phyloP scores from a whole-genome alignment of 2,113 vertebrate species.

The Paramormyrops kingsleyae region DNA sequence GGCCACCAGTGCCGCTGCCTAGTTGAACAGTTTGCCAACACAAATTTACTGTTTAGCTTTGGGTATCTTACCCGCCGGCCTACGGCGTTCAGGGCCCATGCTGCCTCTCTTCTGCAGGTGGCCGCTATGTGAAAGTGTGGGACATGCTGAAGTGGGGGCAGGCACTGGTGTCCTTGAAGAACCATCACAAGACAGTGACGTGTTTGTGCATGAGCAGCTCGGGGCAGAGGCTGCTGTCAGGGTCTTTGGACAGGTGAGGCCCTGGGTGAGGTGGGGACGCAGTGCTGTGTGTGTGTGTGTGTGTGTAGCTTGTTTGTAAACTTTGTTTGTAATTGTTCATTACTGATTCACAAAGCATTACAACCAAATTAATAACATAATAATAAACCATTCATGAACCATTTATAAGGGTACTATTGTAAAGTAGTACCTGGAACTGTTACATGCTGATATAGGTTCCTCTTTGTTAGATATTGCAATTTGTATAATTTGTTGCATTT shows the following conservation, averaged over 20 bases:
- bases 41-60: not conserved
- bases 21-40: not conserved
- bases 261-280: not conserved
- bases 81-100: not conserved
- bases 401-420: not conserved
- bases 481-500: not conserved
- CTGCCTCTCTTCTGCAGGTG: conserved; percentile 59
- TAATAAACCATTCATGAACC: too few species aligned
- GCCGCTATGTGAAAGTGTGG: conserved; percentile 91
- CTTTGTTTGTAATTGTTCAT: not conserved
- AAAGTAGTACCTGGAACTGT: not conserved
- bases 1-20: not conserved
- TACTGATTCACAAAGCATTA: not conserved
- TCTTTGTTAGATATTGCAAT: not conserved
- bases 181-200: conserved; percentile 97
- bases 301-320: not conserved
- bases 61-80: not conserved
- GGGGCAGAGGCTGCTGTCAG: conserved; percentile 84
- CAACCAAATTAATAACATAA: not conserved
- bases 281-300: not conserved
- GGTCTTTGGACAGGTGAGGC: conserved; percentile 84
- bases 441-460: not conserved
- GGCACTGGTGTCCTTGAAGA: conserved; percentile 83
- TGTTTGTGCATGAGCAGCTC: conserved; percentile 80
- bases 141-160: conserved; percentile 91